Evolutionary conservation across 1,140 invertebrate species (phyloP), one percentile per base, ranked within the genome.

Genomic region (Arion vulgaris): DNA sequence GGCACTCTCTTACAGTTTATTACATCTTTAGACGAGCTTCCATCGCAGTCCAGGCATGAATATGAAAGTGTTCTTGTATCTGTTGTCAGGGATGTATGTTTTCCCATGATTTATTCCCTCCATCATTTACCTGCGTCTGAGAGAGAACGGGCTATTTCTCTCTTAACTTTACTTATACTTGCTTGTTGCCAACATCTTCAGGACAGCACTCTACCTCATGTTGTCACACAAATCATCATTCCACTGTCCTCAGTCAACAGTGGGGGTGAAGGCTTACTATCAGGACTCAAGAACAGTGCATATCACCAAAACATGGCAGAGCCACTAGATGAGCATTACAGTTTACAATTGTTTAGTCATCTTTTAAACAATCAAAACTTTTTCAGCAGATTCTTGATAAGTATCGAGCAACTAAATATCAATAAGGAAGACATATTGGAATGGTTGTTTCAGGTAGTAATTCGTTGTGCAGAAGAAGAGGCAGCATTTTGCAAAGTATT

Each of bases 31-130:
- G 32, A 78, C 1, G 36, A 66, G 26, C 23, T 78, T 34, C 34
- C 26, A 7, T 26, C 28, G 34, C n/a, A 23, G 19, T 36, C 53
- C 2, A 51, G 15, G 17, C 5, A 51, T 28, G 62, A 13, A 36
- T 32, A 28, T 39, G 62, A 80, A 71, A 66, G 49, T 4, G 15
- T 62, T 23, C 45, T 69, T 17, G 36, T 71, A 7, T 36, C 32
- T 19, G 1, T 80, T 49, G n/a, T 81, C 69, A 81, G 51, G 36
- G 80, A 81, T 39, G 57, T 81, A 32, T 81, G 80, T 39, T 81
- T 81, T 57, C 80, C 80, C 26, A 26, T 81, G 71, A 28, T 81
- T 53, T 81, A 73, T 51, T 73, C 41, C 9, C 49, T 81, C 11
- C 80, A 81, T n/a, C 26, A 38, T n/a, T 36, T 81, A 11, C 80